Percentiles rank a stretch among this genome's conserved stretches.
phyloP scores from a whole-genome alignment of 2,888 invertebrate genomes.

The Hemithea aestivaria region DNA sequence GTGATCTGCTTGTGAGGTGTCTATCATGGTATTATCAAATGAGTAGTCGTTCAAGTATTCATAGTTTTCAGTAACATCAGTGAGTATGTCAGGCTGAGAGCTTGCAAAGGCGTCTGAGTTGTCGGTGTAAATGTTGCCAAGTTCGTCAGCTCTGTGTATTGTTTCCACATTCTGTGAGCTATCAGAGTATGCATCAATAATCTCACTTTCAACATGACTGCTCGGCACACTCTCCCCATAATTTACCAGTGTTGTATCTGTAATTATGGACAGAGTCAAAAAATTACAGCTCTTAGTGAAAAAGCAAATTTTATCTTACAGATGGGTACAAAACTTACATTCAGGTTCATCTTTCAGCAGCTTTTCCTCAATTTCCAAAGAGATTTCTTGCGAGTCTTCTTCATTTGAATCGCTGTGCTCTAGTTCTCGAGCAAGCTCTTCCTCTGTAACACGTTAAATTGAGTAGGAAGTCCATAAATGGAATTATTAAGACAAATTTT shows the following conservation, averaged over 20 bases:
- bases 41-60: conserved; percentile 65
- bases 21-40: conserved; percentile 51
- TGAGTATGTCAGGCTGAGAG: conserved; percentile 52
- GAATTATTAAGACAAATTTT: too few relatives aligned
- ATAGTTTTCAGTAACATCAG: conserved; percentile 55
- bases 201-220: conserved; percentile 47
- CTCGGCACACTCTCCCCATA: conserved; percentile 56
- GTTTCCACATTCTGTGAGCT: conserved; percentile 59
- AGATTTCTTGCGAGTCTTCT: conserved; percentile 71
- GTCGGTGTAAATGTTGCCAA: conserved; percentile 68
- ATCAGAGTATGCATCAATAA: conserved; percentile 58
- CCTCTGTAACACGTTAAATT: conserved; percentile 49
- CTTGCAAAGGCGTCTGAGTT: conserved; percentile 52
- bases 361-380: conserved; percentile 71
- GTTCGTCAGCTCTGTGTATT: conserved; percentile 59
- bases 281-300: too few relatives aligned
- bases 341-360: conserved; percentile 72
- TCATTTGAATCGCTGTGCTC: conserved; percentile 75
- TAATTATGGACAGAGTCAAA: conserved; percentile 6
- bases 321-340: conserved; percentile 44
- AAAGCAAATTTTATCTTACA: too few relatives aligned
- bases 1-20: conserved; percentile 36
- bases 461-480: not conserved
- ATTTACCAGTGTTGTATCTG: conserved; percentile 69
- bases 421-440: conserved; percentile 65